Percentiles rank a stretch among this genome's conserved stretches.
These are phyloP conservation scores for Vireo altiloquus DNA, from an alignment of 2,113 vertebrate species.

Conservation along the genomic window DNA sequence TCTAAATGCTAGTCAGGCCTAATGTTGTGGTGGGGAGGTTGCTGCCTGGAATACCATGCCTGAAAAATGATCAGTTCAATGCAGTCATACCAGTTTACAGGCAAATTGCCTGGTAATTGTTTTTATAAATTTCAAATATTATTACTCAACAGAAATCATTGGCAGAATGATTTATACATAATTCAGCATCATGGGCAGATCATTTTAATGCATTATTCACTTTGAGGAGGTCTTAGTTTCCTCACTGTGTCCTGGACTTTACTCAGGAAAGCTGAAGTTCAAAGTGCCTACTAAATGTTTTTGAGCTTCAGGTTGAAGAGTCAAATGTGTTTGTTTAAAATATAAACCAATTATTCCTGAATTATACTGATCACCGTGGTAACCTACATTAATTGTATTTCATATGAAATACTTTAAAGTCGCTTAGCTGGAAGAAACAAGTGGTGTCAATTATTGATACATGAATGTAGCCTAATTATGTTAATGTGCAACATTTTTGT, in stretches of 20 bases:
- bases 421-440: slow-evolving; percentile 30
- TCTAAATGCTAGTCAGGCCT: background rate
- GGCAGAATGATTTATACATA: background rate
- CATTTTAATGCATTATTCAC: background rate
- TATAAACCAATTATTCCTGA: slow-evolving; percentile 14
- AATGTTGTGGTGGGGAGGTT: background rate
- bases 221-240: background rate
- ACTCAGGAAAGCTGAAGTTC: background rate
- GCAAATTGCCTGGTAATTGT: background rate
- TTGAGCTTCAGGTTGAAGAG: background rate
- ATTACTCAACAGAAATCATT: background rate
- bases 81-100: background rate
- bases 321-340: background rate
- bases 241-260: background rate
- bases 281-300: background rate
- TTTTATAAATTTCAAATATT: background rate
- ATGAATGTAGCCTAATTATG: slow-evolving; percentile 13
- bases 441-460: slow-evolving; percentile 37
- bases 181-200: background rate
- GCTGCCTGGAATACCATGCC: background rate
- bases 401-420: background rate
- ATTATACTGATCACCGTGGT: slow-evolving; percentile 24
- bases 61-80: background rate
- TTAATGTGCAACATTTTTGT: slow-evolving; percentile 13
- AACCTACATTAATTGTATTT: slow-evolving; percentile 9